phyloP scores from a whole-genome alignment of 2,113 vertebrate species.

The Channa maculata region DNA sequence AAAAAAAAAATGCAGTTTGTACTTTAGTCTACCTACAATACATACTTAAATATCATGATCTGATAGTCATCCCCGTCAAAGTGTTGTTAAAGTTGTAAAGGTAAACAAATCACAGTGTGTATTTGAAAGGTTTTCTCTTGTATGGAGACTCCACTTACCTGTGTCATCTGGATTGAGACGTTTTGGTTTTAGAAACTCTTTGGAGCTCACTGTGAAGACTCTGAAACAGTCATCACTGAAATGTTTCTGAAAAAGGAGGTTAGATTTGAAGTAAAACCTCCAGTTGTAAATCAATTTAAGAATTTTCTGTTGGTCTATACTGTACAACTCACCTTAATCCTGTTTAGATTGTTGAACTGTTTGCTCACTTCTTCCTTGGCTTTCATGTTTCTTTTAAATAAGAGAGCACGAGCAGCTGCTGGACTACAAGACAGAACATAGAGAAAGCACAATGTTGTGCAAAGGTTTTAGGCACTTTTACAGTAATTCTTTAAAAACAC shows the following conservation, averaged over 20 bases:
- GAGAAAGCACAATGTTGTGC: background rate
- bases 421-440: conserved; percentile 19
- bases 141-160: conserved; percentile 16
- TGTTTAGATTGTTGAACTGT: background rate
- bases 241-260: conserved; percentile 40
- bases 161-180: background rate
- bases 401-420: background rate
- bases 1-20: background rate
- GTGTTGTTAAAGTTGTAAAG: no score
- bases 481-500: no score
- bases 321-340: conserved; percentile 23
- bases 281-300: fast-evolving
- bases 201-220: conserved; percentile 65
- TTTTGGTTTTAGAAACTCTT: conserved; percentile 14
- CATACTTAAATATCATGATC: no score
- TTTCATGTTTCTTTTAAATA: conserved; percentile 20
- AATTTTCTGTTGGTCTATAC: background rate
- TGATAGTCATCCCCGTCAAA: no score
- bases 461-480: no score
- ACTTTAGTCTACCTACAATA: background rate
- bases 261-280: background rate
- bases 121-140: background rate
- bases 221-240: conserved; percentile 36
- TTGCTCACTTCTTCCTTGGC: conserved; percentile 13
- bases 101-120: background rate